Conservation (phyloP, 1,140 invertebrate genomes). For the Drosophila ananassae region DNA sequence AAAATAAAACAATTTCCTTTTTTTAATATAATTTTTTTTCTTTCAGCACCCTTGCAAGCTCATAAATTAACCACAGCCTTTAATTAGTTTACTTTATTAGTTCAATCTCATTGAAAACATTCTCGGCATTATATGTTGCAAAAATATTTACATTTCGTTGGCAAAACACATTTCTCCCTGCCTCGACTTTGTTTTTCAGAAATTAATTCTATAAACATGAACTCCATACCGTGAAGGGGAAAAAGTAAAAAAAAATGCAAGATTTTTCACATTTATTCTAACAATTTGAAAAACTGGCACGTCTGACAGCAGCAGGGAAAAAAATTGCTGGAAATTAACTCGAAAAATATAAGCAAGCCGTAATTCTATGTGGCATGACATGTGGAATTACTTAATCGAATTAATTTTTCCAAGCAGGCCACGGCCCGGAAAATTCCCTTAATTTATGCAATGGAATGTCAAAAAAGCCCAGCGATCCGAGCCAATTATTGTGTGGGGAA, state of each 20-base stretch:
- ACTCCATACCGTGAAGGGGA: neutral
- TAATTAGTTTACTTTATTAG: slow-evolving; percentile 56
- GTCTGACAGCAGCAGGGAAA: slow-evolving; percentile 33
- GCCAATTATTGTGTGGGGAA: slow-evolving; percentile 45
- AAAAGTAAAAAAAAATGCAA: slow-evolving; percentile 39
- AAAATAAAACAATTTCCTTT: neutral
- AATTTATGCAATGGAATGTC: slow-evolving; percentile 50
- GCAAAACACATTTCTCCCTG: slow-evolving; percentile 6
- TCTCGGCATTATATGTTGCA: slow-evolving; percentile 22
- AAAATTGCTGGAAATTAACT: slow-evolving; percentile 64
- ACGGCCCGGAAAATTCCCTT: slow-evolving; percentile 42
- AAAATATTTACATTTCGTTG: slow-evolving; percentile 48
- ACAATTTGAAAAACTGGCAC: slow-evolving; percentile 59
- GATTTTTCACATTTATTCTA: slow-evolving; percentile 40
- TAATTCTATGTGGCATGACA: slow-evolving; percentile 71
- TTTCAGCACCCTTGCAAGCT: neutral
- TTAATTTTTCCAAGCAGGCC: slow-evolving; percentile 49
- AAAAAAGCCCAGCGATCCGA: slow-evolving; percentile 41
- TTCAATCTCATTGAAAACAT: slow-evolving; percentile 35
- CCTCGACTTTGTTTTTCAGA: slow-evolving; percentile 28
- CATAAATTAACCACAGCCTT: slow-evolving; percentile 24
- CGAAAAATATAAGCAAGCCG: slow-evolving; percentile 59
- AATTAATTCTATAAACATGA: slow-evolving; percentile 62
- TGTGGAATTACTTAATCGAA: slow-evolving; percentile 77
- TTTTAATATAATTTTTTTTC: neutral